phyloP scores from a whole-genome alignment of 2,113 vertebrate species.

The Sarotherodon lohbergeri region DNA sequence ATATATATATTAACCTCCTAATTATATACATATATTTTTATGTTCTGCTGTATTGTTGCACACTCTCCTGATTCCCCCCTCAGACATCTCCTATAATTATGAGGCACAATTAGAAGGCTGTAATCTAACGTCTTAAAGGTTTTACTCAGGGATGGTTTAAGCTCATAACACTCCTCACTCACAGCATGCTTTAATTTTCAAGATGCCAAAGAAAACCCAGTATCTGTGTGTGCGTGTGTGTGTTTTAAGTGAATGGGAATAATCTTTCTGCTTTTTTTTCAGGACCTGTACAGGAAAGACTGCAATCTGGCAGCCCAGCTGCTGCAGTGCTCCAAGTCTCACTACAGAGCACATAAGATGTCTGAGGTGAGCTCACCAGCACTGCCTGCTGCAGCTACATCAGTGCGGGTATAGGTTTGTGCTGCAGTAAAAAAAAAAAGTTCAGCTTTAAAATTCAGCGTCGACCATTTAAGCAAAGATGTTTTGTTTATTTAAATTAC shows the following conservation, averaged over 20 bases:
- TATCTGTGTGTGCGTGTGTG: not conserved
- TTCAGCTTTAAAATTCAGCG: not conserved
- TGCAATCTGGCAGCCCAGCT: conserved; percentile 94
- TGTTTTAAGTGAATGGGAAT: not conserved
- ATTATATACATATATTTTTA: not conserved
- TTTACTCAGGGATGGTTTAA: not conserved
- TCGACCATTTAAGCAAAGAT: not conserved
- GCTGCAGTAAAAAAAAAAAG: not conserved
- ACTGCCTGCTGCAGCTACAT: not conserved
- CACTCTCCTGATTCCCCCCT: not conserved
- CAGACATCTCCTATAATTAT: not conserved
- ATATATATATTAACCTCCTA: not conserved
- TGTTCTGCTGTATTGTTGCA: not conserved
- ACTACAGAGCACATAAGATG: conserved; percentile 85
- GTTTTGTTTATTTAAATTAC: not conserved
- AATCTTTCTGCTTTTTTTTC: conserved; percentile 42
- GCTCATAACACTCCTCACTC: not conserved
- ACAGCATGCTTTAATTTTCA: not conserved
- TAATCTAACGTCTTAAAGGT: not conserved
- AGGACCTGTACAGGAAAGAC: conserved; percentile 96
- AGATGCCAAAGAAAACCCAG: not conserved
- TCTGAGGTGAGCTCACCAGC: conserved; percentile 82
- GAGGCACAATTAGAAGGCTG: not conserved
- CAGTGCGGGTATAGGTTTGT: not conserved
- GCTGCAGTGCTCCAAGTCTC: conserved; percentile 91